phyloP scores from a whole-genome alignment of 1,140 invertebrate genomes.

The Telenomus remus region DNA sequence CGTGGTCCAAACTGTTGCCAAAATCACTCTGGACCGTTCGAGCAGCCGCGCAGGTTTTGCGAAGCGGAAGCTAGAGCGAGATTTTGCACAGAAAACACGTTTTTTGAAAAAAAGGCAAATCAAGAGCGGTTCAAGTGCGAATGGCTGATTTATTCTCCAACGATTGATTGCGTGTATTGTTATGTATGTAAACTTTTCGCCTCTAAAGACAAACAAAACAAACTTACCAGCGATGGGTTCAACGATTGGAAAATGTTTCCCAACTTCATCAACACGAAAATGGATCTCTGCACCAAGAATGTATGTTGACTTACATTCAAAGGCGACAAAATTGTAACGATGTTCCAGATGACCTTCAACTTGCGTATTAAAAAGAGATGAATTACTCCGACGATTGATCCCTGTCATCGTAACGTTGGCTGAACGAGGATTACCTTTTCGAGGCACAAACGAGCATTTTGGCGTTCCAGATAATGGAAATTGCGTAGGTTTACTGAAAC shows the following conservation, averaged over 20 bases:
- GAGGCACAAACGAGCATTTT: constrained; percentile 3
- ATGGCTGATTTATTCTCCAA: neutral
- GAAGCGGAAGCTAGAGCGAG: constrained; percentile 7
- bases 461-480: constrained; percentile 1
- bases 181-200: too few relatives aligned
- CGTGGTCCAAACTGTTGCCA: constrained; percentile 14
- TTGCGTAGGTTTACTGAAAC: too few relatives aligned
- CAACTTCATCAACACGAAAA: too few relatives aligned
- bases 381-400: too few relatives aligned
- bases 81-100: constrained; percentile 17
- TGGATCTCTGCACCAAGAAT: constrained; percentile 4
- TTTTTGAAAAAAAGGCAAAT: constrained; percentile 5
- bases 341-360: neutral
- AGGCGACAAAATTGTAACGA: constrained; percentile 7
- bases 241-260: too few relatives aligned
- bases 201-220: too few relatives aligned
- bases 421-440: constrained; percentile 21
- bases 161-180: too few relatives aligned
- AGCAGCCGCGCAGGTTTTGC: constrained; percentile 7
- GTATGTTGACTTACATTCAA: constrained; percentile 21
- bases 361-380: neutral
- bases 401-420: constrained; percentile 7
- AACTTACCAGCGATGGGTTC: too few relatives aligned
- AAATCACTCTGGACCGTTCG: constrained; percentile 24
- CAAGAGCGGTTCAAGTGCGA: neutral